A percentile compares a stretch with the other conserved stretches of the same genome.
Evolutionary conservation across 2,797 vertebrate genomes (phyloP).

Genomic region (Melanogrammus aeglefinus): DNA sequence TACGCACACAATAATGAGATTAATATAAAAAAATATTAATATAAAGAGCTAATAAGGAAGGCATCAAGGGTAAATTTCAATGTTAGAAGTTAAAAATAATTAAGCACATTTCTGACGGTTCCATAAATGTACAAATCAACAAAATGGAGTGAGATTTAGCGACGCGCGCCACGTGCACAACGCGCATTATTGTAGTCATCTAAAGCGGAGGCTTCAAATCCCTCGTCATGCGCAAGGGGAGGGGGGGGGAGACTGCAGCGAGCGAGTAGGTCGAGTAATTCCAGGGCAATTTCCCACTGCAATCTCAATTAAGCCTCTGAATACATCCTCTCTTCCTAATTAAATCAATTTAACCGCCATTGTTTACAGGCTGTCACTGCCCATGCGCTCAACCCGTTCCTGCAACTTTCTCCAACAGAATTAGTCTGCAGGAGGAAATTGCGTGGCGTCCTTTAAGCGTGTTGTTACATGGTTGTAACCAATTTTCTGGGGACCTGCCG

Average conservation of each 20-base stretch:
- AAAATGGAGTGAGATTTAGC: too few relatives aligned
- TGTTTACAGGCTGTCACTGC: constrained; percentile 83
- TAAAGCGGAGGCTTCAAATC: constrained; percentile 72
- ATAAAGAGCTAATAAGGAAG: too few relatives aligned
- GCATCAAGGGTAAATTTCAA: too few relatives aligned
- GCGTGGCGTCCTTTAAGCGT: constrained; percentile 67
- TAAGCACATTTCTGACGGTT: too few relatives aligned
- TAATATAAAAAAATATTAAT: too few relatives aligned
- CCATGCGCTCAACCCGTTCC: constrained; percentile 53
- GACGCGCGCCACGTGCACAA: too few relatives aligned
- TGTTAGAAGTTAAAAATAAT: constrained; percentile 14
- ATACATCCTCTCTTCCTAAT: constrained; percentile 95
- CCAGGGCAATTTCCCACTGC: constrained; percentile 86
- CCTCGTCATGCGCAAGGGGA: constrained; percentile 65
- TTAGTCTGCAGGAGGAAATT: constrained; percentile 69
- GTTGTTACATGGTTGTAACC: constrained; percentile 67
- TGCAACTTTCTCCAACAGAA: constrained; percentile 54
- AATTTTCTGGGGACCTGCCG: constrained; percentile 68
- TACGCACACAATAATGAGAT: not conserved
- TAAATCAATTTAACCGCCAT: constrained; percentile 90
- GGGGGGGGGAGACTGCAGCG: constrained; percentile 12
- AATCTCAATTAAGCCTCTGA: constrained; percentile 95
- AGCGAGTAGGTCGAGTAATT: constrained; percentile 72
- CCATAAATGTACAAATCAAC: too few relatives aligned
- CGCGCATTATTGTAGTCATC: constrained; percentile 69